These are phyloP conservation scores for Pentamera pediparva DNA, from an alignment of 53 echinoderm and acorn worm species.

Conservation along the genomic window DNA sequence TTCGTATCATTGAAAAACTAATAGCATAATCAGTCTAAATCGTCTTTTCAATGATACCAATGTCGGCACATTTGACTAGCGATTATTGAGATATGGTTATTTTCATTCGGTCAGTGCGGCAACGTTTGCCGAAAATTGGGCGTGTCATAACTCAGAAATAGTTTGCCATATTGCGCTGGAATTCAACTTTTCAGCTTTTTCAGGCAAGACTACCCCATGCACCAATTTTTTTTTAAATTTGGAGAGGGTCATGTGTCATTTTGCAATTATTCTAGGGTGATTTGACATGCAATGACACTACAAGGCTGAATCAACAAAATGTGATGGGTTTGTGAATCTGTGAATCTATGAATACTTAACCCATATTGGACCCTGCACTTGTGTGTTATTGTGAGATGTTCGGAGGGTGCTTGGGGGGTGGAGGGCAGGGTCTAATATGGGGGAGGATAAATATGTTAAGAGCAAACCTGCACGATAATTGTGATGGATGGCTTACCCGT, in stretches of 20 bases:
- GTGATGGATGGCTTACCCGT: too few relatives aligned
- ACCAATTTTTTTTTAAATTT: background rate
- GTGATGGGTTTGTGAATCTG: too few relatives aligned
- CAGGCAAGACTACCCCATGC: background rate
- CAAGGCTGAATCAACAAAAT: too few relatives aligned
- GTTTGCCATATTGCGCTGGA: background rate
- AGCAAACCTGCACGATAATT: too few relatives aligned
- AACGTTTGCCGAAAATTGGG: background rate
- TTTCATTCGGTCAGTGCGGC: background rate
- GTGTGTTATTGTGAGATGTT: too few relatives aligned
- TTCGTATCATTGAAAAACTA: too few relatives aligned
- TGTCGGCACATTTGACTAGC: background rate
- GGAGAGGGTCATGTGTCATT: background rate
- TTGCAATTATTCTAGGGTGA: background rate
- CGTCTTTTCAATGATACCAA: background rate
- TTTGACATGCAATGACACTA: slow-evolving; percentile 1
- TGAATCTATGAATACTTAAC: too few relatives aligned
- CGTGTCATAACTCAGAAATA: background rate
- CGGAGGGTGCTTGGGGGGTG: too few relatives aligned
- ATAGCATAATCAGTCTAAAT: too few relatives aligned
- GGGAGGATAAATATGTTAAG: too few relatives aligned
- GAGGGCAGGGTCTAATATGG: too few relatives aligned
- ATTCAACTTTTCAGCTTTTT: background rate
- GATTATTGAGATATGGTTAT: background rate
- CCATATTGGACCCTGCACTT: too few relatives aligned